Conservation (phyloP, 1,140 invertebrate species). For the Atopsyche davidsoni region DNA sequence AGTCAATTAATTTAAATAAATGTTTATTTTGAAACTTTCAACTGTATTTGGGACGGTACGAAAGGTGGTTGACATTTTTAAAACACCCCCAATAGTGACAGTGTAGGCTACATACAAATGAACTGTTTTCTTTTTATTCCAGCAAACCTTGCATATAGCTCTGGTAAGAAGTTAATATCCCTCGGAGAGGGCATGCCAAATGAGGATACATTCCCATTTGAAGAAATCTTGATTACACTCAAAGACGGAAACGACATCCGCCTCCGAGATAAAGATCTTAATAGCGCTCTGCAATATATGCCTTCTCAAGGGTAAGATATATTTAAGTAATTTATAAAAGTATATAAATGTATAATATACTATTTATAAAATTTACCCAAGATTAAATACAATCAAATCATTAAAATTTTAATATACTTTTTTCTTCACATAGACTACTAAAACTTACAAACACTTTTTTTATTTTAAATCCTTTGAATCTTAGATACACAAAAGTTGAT, state of each 20-base stretch:
- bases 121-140: slow-evolving; percentile 35
- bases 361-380: background rate
- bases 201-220: slow-evolving; percentile 67
- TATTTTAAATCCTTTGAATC: too few species aligned
- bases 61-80: too few species aligned
- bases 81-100: too few species aligned
- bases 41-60: too few species aligned
- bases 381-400: background rate
- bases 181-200: slow-evolving; percentile 76
- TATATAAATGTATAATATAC: slow-evolving; percentile 12
- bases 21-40: too few species aligned
- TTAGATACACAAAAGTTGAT: too few species aligned
- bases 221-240: slow-evolving; percentile 56
- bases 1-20: too few species aligned
- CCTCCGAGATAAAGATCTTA: slow-evolving; percentile 54
- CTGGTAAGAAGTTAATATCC: slow-evolving; percentile 61
- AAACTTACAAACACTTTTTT: too few species aligned
- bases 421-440: background rate
- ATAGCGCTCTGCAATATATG: slow-evolving; percentile 64
- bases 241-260: slow-evolving; percentile 53
- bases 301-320: slow-evolving; percentile 61
- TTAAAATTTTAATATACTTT: background rate
- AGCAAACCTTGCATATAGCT: slow-evolving; percentile 61
- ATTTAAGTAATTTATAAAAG: too few species aligned
- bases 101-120: too few species aligned